phyloP scores from a whole-genome alignment of 1,140 invertebrate species.

The Drosophila equinoxialis region DNA sequence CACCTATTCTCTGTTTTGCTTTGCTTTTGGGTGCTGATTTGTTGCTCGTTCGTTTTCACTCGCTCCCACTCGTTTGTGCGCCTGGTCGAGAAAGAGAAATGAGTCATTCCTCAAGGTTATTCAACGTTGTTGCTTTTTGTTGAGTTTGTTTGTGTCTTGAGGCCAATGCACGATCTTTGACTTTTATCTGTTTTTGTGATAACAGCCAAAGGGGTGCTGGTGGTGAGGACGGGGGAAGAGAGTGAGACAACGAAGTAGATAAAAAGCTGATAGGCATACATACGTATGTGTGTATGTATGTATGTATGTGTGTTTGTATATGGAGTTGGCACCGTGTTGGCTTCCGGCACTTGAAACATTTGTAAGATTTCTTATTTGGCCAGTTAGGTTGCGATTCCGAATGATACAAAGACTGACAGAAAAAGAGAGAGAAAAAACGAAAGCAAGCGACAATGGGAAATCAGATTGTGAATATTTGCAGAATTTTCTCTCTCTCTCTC shows the following conservation, averaged over 20 bases:
- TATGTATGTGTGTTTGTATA: background rate
- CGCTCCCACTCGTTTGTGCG: background rate
- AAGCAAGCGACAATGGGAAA: background rate
- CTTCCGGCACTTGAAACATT: constrained; percentile 14
- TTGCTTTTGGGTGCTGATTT: constrained; percentile 5
- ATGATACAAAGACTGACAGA: background rate
- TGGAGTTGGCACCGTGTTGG: constrained; percentile 15
- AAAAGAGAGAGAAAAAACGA: background rate
- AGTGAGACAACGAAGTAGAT: background rate
- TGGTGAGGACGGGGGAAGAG: background rate
- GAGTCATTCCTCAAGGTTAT: constrained; percentile 58
- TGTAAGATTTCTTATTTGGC: constrained; percentile 14
- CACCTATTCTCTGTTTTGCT: constrained; percentile 5
- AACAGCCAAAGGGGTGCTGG: constrained; percentile 17
- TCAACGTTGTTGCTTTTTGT: constrained; percentile 34
- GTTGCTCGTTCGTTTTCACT: background rate
- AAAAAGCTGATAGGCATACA: background rate
- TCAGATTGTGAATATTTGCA: background rate
- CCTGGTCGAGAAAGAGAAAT: constrained; percentile 23
- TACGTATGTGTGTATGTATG: too few species aligned
- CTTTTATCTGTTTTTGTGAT: constrained; percentile 41
- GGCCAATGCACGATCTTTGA: constrained; percentile 55
- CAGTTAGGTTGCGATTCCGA: background rate
- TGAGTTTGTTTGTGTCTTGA: constrained; percentile 23
- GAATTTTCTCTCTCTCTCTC: background rate